phyloP scores from a whole-genome alignment of 2,888 invertebrate species.

The Eilema caniola region DNA sequence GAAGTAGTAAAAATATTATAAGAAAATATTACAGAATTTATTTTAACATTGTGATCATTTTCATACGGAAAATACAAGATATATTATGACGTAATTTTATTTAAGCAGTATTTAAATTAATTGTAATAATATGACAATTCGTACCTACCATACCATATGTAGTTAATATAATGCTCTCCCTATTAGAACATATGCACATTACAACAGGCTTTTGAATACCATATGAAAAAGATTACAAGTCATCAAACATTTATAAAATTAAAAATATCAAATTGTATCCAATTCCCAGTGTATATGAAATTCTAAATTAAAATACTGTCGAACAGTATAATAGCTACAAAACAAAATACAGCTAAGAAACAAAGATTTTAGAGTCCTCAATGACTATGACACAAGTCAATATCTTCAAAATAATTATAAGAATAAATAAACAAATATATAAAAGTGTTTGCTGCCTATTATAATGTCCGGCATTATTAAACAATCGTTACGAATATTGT shows the following conservation, averaged over 20 bases:
- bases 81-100: constrained; percentile 36
- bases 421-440: constrained; percentile 9
- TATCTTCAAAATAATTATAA: constrained; percentile 15
- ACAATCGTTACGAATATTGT: constrained; percentile 46
- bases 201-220: constrained; percentile 12
- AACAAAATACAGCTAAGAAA: constrained; percentile 7
- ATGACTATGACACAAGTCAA: constrained; percentile 3
- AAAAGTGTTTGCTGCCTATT: constrained; percentile 13
- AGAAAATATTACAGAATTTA: constrained; percentile 66
- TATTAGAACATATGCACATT: constrained; percentile 20
- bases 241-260: constrained; percentile 35
- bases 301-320: constrained; percentile 38
- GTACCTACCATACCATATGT: constrained; percentile 8
- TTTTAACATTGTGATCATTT: constrained; percentile 45
- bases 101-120: constrained; percentile 45
- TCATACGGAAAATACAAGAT: constrained; percentile 27
- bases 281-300: constrained; percentile 50
- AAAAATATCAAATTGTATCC: constrained; percentile 42
- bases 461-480: constrained; percentile 38
- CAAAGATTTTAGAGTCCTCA: constrained; percentile 10
- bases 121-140: constrained; percentile 27
- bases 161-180: constrained; percentile 25
- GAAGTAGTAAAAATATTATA: constrained; percentile 74
- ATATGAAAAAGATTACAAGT: constrained; percentile 43
- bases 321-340: constrained; percentile 34